Conservation (phyloP, 1,140 invertebrate species). For the Amyelois transitella region DNA sequence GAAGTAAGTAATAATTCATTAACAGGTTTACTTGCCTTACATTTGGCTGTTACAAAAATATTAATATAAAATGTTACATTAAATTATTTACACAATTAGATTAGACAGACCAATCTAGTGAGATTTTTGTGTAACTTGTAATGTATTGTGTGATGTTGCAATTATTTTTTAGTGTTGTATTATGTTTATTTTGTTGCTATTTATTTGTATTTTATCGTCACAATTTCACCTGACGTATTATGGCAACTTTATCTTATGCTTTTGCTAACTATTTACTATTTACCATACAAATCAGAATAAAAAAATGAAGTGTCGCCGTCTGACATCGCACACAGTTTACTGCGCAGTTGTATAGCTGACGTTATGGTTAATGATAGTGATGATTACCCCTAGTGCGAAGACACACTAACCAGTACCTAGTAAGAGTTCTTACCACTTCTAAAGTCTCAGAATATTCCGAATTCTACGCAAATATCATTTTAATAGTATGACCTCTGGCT, state of each 20-base stretch:
- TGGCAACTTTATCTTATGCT: neutral
- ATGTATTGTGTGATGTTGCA: neutral
- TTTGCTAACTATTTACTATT: neutral
- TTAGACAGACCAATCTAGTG: constrained; percentile 19
- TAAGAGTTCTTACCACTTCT: no score
- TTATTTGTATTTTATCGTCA: neutral
- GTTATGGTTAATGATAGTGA: no score
- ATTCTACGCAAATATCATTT: no score
- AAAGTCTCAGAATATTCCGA: no score
- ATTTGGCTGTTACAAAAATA: constrained; percentile 32
- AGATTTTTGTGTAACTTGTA: constrained; percentile 9
- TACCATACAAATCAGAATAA: no score
- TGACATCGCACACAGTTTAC: no score
- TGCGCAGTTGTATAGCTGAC: no score
- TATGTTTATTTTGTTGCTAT: neutral
- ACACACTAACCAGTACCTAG: no score
- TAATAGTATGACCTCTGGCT: no score
- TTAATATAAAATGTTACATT: constrained; percentile 15
- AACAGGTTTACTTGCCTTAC: constrained; percentile 42
- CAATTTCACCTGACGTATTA: neutral
- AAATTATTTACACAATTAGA: constrained; percentile 23
- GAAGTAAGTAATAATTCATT: constrained; percentile 15
- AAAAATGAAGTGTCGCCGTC: no score
- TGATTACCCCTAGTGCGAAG: no score
- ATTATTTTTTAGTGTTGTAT: neutral